Evolutionary conservation across 2,797 vertebrate species (phyloP), one percentile per base, ranked within the genome.

Genomic region (Mus spretus): DNA sequence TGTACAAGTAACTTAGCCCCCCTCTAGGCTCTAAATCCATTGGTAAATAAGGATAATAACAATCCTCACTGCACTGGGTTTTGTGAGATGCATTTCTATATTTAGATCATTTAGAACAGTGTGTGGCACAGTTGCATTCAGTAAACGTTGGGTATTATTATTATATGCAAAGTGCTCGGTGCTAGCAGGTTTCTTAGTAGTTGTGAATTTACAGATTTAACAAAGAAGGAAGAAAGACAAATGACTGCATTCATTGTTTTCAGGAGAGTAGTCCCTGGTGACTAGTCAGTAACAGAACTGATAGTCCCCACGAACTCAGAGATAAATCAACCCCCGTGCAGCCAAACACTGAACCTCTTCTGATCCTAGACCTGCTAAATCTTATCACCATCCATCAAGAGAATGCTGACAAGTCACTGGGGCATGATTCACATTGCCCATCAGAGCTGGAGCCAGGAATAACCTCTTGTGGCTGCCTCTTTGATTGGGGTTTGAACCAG

Each of bases 321-420:
- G 74, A 94, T 17, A n/a, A 20, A 14, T 72, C 67, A 61, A 82
- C 92, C 22, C 2, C 31, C 40, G 22, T 22, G 15, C 47, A 65
- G 75, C 55, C n/a, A 83, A 95, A 93, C 2, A 34, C n/a, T 34
- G 26, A 89, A 77, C 31, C 12, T 83, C 82, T 94, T 63, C 10
- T 89, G 75, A 94, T 92, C 37, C n/a, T 15, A 81, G 90, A 57
- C 19, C 85, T 80, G 5, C 85, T 92, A 14, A 81, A 85, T 55
- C 94, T 94, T 75, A 87, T 93, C 85, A 89, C 37, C 47, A 94
- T 96, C 86, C 55, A 77, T 96, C 94, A 96, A 57, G 86, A 82
- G 95, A 81, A 85, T 44, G 55, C 40, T 0, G 13, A 75, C 92
- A 84, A 95, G 79, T 72, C 59, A 91, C 82, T 94, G 96, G 93